Evolutionary conservation across 2,888 invertebrate species (phyloP).

Genomic region (Caenorhabditis sp.): DNA sequence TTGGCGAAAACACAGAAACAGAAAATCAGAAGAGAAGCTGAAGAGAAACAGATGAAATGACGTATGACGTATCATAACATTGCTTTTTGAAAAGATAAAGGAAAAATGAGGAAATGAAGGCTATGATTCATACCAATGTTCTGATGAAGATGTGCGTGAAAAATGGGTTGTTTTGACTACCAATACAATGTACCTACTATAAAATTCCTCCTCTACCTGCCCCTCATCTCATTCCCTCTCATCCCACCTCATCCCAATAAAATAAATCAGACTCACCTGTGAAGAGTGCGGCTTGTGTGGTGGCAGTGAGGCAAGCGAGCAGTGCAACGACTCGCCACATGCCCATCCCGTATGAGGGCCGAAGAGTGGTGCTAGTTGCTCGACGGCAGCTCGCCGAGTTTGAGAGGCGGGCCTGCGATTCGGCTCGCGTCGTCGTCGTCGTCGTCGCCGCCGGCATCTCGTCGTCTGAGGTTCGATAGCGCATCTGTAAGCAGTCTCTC

Average conservation of each 20-base stretch:
- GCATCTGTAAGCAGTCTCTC: conserved; percentile 59
- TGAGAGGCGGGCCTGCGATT: conserved; percentile 51
- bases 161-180: no score
- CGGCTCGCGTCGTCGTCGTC: conserved; percentile 48
- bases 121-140: no score
- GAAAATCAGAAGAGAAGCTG: conserved; percentile 2
- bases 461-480: conserved; percentile 44
- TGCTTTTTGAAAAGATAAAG: no score
- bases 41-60: no score
- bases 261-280: conserved; percentile 63
- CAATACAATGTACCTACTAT: background rate
- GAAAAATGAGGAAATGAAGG: no score
- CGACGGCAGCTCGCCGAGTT: conserved; percentile 46
- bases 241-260: no score
- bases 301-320: conserved; percentile 62
- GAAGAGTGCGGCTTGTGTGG: conserved; percentile 62
- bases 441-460: conserved; percentile 30
- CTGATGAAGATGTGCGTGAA: no score
- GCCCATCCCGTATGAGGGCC: conserved; percentile 67
- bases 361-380: conserved; percentile 59
- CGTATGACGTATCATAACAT: no score
- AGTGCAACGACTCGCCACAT: conserved; percentile 66
- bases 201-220: background rate
- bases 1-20: background rate
- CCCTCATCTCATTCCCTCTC: background rate